Base-by-base conservation (phyloP, 2,888 invertebrate species). In the Peribatodes rhomboidaria region DNA sequence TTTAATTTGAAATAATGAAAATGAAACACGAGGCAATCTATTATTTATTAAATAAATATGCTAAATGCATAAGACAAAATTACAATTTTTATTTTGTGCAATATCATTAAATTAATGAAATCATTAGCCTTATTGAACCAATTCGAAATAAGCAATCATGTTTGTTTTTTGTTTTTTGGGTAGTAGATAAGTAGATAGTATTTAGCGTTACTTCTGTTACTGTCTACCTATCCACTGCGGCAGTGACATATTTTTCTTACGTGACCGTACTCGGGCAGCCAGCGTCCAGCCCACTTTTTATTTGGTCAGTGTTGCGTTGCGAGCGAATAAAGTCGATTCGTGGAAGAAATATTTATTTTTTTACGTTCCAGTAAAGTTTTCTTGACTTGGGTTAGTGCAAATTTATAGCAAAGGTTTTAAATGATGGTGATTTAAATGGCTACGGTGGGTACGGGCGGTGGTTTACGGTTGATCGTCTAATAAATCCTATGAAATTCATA, bases 191-290 rank as follows among this genome's bases (percentile, higher is more conserved):
- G n/a, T n/a, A n/a, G 13, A 13, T 18, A 13, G n/a, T 22, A 22
- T 46, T 13, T 3, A 20, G 8, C 4, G n/a, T n/a, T 18, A 54
- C 11, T 14, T 53, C 31, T 31, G 9, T 20, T 53, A 63, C 63
- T 47, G 63, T 18, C n/a, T 35, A 14, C 8, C 7, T 6, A 0
- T 63, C 16, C 20, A 63, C 20, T 44, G 63, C 11, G 18, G 13
- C 41, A 52, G 53, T 63, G 53, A 64, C 63, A 64, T 64, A 64
- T 64, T 64, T 64, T 64, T 54, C 58, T 58, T 64, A 64, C 63
- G 63, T 64, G 63, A 64, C 63, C 63, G 63, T 64, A 54, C 53
- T 47, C 53, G 58, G 27, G 20, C 47, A 54, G 41, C 41, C 58
- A 58, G 33, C 41, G 58, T 11, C 58, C 33, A 64, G 58, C 35